phyloP scores from a whole-genome alignment of 2,888 invertebrate species.

The Anoplius nigerrimus region DNA sequence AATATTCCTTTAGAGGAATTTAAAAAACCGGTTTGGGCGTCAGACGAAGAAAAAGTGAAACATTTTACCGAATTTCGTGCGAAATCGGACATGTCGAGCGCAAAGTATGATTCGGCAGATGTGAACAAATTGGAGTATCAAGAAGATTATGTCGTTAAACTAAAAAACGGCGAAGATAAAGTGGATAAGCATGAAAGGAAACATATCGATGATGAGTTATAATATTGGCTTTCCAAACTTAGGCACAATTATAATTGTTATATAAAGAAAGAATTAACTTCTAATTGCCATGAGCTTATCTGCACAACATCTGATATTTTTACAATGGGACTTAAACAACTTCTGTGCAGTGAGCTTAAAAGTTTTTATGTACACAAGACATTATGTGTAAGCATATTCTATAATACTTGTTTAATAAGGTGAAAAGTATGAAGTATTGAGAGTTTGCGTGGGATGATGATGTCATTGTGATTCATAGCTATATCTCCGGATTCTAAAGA shows the following conservation, averaged over 20 bases:
- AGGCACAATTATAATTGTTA: constrained; percentile 46
- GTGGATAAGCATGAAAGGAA: constrained; percentile 42
- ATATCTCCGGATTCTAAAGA: constrained; percentile 23
- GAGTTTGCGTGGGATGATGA: background rate
- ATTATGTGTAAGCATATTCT: constrained; percentile 11
- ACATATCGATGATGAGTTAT: constrained; percentile 65
- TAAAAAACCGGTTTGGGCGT: constrained; percentile 39
- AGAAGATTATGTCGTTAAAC: constrained; percentile 35
- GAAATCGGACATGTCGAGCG: constrained; percentile 33
- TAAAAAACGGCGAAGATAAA: constrained; percentile 31
- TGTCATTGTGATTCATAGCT: constrained; percentile 8
- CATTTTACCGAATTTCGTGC: constrained; percentile 31
- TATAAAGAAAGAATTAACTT: constrained; percentile 31
- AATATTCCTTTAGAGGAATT: constrained; percentile 45
- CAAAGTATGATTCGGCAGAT: constrained; percentile 15
- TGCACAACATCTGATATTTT: constrained; percentile 50
- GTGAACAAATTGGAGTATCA: constrained; percentile 24
- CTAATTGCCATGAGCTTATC: constrained; percentile 28
- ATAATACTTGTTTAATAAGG: constrained; percentile 25
- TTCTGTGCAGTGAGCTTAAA: constrained; percentile 41
- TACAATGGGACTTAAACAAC: constrained; percentile 41
- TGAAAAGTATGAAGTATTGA: background rate
- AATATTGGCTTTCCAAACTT: constrained; percentile 50
- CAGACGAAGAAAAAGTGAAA: constrained; percentile 36
- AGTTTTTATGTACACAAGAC: constrained; percentile 32